Evolutionary conservation across 2,797 vertebrate species (phyloP), one percentile per base, ranked within the genome.

Genomic region (Sebastes miniatus): DNA sequence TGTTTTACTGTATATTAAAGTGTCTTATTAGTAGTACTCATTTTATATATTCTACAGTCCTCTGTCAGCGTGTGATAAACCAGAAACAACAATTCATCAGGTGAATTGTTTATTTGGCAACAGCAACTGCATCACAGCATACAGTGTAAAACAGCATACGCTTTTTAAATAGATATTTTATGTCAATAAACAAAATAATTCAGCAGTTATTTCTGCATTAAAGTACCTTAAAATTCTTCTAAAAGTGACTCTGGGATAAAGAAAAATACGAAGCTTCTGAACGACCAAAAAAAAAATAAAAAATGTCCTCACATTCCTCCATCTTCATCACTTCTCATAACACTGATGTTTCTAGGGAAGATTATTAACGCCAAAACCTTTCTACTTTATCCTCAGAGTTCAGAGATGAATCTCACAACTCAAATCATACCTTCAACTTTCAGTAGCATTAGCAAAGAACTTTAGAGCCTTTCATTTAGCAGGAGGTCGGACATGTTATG

Each of bases 31-130:
- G 11, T 12, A 3, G 18, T 10, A 65, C 47, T 36, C 4, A 22
- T 73, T 68, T 39, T 2, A 52, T n/a, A n/a, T 50, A 52, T 52
- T 52, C 24, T 52, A 65, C 25, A n/a, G 9, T 36, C 22, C 10
- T 57, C 20, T 7, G 32, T 76, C 32, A 77, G 52, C 24, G 1
- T 63, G 22, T 67, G 39, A 69, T 16, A 70, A 70, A 69, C 7
- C 7, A 84, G 25, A 91, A 91, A 87, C 75, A 88, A 91, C 91
- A 89, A 92, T 94, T 93, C 91, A 94, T 94, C 86, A 91, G 83
- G 63, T 88, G 91, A 93, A 91, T 87, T 93, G 92, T 93, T 95
- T 96, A 94, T 94, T 94, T 81, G 27, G 69, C 47, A 87, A 91
- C 75, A 83, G 89, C 83, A 85, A 90, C 75, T 25, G 69, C 54